A percentile compares a stretch with the other conserved stretches of the same genome.
These are phyloP conservation scores for Pectinophora gossypiella DNA, from an alignment of 1,140 invertebrate species.

Conservation along the genomic window DNA sequence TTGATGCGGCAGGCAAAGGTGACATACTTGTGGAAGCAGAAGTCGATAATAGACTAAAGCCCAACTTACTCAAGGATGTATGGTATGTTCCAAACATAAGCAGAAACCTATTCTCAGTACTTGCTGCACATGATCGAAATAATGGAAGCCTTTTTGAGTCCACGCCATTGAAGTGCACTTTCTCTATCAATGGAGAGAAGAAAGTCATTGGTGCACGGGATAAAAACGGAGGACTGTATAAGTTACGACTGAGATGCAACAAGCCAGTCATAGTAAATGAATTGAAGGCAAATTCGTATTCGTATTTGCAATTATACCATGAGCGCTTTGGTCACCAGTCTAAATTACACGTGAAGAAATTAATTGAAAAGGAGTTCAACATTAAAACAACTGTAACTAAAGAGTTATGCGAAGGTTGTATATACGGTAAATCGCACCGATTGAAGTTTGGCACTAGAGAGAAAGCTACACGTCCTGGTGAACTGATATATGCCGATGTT, in stretches of 20 bases:
- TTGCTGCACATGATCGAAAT: slow-evolving; percentile 10
- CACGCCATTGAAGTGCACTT: neutral
- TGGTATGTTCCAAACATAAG: slow-evolving; percentile 13
- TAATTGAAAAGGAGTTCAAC: slow-evolving; percentile 4
- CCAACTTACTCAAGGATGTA: slow-evolving; percentile 2
- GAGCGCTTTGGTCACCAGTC: slow-evolving; percentile 2
- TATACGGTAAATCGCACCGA: slow-evolving; percentile 21
- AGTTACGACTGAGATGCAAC: neutral
- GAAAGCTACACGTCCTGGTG: slow-evolving; percentile 16
- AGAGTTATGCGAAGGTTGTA: slow-evolving; percentile 14
- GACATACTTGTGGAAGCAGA: neutral
- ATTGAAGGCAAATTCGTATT: neutral
- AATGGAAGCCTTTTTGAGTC: slow-evolving; percentile 9
- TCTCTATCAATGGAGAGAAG: neutral
- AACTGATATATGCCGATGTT: slow-evolving; percentile 9
- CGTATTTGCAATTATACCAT: slow-evolving; percentile 1
- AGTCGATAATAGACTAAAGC: neutral
- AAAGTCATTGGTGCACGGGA: neutral
- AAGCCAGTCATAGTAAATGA: neutral
- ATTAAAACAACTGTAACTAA: slow-evolving; percentile 6
- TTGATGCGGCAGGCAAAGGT: slow-evolving; percentile 2
- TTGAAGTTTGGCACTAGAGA: slow-evolving; percentile 13
- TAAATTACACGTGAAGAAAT: neutral
- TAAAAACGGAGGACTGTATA: slow-evolving; percentile 5
- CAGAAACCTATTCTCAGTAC: slow-evolving; percentile 19